Evolutionary conservation across 2,797 vertebrate species (phyloP), one percentile per base, ranked within the genome.

Genomic region (Sardinella longiceps): DNA sequence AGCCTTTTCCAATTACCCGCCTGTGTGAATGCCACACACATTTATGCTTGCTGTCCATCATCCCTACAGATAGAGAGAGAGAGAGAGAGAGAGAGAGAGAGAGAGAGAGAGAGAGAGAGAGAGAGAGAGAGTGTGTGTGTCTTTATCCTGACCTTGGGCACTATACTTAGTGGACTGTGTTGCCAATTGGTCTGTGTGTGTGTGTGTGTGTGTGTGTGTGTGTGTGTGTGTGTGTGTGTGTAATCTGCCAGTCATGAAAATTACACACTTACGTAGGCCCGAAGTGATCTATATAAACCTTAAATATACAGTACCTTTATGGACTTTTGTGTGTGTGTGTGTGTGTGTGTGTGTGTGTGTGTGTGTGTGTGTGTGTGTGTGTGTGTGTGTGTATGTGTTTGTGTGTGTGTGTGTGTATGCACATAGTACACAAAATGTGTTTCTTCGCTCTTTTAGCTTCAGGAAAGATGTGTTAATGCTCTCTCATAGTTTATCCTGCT

Each of bases 1-100:
- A 84, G 80, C 39, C 80, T 43, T 81, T 81, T 66, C 53, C 83
- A 80, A 66, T 81, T 60, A 48, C 84, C 80, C 28, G 48, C 84
- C 53, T 33, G 56, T 46, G 51, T 9, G 45, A 20, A 58, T 81
- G 80, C 80, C 84, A 66, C 50, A 81, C 51, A 14, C 37, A 48
- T 37, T 70, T 70, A 83, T 45, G 60, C 58, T 60, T 15, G 53
- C 80, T 84, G 56, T 81, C 56, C 46, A 20, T 66, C 84, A 70
- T 48, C 25, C 83, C 48, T 30, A 50, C 11, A 70, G 63, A 70
- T 30, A 70, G 1, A 70, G 53, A 23, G 53, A 23, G 53, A 23
- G 53, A 23, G 53, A 23, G 53, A 15, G 10, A 6, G 50, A 6
- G 50, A 6, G 15, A 2, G 50, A 6, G 50, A 6, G 50, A 6